Conservation (phyloP, 2,888 invertebrate species). For the Thalpophila matura region DNA sequence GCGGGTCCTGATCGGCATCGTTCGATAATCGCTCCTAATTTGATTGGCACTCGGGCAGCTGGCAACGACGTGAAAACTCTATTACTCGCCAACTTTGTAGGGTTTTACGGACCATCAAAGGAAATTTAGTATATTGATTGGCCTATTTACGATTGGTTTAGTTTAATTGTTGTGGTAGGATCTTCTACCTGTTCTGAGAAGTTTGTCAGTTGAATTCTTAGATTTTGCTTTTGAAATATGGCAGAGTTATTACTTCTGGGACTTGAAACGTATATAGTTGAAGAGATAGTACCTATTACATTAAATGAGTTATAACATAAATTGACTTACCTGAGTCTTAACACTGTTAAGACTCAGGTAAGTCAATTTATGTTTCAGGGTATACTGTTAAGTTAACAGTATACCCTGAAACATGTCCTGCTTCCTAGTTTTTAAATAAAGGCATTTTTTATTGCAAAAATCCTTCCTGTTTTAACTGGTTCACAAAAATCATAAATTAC, state of each 20-base stretch:
- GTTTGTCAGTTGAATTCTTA: constrained; percentile 6
- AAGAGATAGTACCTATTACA: background rate
- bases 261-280: background rate
- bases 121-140: constrained; percentile 75
- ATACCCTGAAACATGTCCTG: background rate
- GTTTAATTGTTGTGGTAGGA: constrained; percentile 43
- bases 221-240: constrained; percentile 2
- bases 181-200: constrained; percentile 32
- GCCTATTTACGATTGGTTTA: constrained; percentile 64
- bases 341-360: too few species aligned
- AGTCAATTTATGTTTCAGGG: too few species aligned
- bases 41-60: constrained; percentile 86
- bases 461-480: background rate
- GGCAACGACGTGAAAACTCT: constrained; percentile 84
- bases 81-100: constrained; percentile 77
- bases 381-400: too few species aligned
- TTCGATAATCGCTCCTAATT: constrained; percentile 85
- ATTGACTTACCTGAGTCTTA: too few species aligned
- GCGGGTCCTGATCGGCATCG: constrained; percentile 73
- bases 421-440: background rate
- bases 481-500: background rate
- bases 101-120: constrained; percentile 76
- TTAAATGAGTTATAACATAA: background rate
- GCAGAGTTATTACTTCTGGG: background rate
- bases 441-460: too few species aligned